phyloP scores from a whole-genome alignment of 2,888 invertebrate species.

The Hirtodrosophila duncani region DNA sequence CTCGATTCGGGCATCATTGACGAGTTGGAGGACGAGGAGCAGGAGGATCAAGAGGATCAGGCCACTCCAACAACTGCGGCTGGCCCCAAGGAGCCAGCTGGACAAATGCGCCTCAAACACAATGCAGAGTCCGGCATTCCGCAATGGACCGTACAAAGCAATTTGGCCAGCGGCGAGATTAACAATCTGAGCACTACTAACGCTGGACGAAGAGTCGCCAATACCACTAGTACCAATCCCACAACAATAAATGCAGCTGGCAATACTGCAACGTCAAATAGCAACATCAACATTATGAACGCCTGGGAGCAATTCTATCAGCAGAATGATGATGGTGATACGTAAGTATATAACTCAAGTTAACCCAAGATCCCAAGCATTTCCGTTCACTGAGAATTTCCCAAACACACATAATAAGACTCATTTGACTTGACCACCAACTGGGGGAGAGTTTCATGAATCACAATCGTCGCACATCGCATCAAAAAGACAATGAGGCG shows the following conservation, averaged over 20 bases:
- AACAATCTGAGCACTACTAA: slow-evolving; percentile 44
- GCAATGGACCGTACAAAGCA: slow-evolving; percentile 80
- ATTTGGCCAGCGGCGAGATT: slow-evolving; percentile 33
- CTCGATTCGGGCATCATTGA: slow-evolving; percentile 54
- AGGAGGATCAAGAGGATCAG: no score
- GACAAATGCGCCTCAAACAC: slow-evolving; percentile 82
- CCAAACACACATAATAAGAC: slow-evolving; percentile 14
- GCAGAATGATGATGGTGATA: slow-evolving; percentile 91
- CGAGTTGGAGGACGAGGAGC: slow-evolving; percentile 34
- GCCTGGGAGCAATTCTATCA: slow-evolving; percentile 84
- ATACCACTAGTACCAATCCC: slow-evolving; percentile 13
- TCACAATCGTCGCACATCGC: slow-evolving; percentile 51
- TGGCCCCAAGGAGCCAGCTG: slow-evolving; percentile 33
- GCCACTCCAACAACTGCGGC: slow-evolving; percentile 30
- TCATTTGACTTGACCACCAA: slow-evolving; percentile 31
- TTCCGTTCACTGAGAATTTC: slow-evolving; percentile 38
- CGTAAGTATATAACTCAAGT: no score
- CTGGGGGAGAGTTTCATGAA: slow-evolving; percentile 60
- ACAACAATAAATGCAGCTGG: slow-evolving; percentile 30
- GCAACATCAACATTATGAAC: slow-evolving; percentile 73
- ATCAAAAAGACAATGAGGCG: slow-evolving; percentile 36
- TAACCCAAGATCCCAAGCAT: slow-evolving; percentile 26
- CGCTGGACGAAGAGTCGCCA: slow-evolving; percentile 4
- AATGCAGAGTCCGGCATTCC: slow-evolving; percentile 82
- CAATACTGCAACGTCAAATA: slow-evolving; percentile 55